phyloP scores from a whole-genome alignment of 2,888 invertebrate genomes.

The Anorthoa munda region DNA sequence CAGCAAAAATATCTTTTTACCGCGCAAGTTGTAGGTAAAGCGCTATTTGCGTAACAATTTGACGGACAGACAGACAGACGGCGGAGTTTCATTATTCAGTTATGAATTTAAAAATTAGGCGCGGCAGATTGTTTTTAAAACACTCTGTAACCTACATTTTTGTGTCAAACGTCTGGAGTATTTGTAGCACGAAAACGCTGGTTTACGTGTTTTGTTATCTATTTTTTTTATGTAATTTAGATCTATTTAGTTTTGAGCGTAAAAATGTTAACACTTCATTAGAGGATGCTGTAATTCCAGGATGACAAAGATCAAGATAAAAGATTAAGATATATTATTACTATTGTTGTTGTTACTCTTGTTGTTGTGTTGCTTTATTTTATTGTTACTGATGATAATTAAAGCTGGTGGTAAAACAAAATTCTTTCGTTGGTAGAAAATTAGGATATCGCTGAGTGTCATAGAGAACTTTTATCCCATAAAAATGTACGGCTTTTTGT shows the following conservation, averaged over 20 bases:
- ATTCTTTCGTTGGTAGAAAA: no score
- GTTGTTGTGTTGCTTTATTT: no score
- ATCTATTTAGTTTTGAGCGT: no score
- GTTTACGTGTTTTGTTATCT: background rate
- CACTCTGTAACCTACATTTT: conserved; percentile 34
- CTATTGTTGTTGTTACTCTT: no score
- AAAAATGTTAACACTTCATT: no score
- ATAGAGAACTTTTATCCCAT: no score
- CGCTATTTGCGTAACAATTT: conserved; percentile 23
- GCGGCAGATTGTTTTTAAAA: conserved; percentile 15
- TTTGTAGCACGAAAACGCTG: background rate
- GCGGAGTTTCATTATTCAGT: conserved; percentile 10
- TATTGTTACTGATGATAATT: no score
- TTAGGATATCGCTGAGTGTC: no score
- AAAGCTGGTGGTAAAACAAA: no score
- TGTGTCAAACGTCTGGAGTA: conserved; percentile 17
- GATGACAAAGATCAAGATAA: no score
- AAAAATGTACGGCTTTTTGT: no score
- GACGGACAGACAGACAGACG: conserved; percentile 25
- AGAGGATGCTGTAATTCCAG: background rate
- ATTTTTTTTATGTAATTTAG: background rate
- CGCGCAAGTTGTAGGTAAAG: background rate
- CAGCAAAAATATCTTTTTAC: background rate
- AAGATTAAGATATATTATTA: no score
- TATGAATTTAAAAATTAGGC: conserved; percentile 31